A percentile compares a stretch with the other conserved stretches of the same genome.
Evolutionary conservation across 1,140 invertebrate species (phyloP).

Genomic region (Panulirus ornatus): DNA sequence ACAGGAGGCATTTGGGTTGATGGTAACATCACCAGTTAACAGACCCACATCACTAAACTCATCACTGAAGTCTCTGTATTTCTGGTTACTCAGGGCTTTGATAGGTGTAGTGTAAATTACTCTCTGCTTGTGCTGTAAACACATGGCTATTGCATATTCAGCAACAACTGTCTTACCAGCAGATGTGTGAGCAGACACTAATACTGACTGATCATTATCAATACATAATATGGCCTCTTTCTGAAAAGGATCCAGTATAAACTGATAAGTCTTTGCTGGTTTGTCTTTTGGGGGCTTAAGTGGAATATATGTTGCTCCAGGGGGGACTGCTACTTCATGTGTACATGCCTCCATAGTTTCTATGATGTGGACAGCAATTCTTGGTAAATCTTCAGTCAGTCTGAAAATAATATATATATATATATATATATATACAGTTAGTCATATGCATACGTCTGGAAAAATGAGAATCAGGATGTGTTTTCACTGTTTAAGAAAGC

Average conservation of each 20-base stretch:
- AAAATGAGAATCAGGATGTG: background rate
- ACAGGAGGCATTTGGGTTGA: constrained; percentile 97
- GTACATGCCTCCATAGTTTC: constrained; percentile 93
- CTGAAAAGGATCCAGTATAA: constrained; percentile 98
- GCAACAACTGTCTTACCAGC: constrained; percentile 99
- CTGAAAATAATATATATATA: constrained; percentile 25
- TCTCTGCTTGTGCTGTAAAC: constrained; percentile 86
- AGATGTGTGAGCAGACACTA: constrained; percentile 99
- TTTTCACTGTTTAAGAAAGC: constrained; percentile 1
- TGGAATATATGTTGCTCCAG: constrained; percentile 89
- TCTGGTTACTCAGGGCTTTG: constrained; percentile 99
- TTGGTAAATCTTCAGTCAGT: constrained; percentile 77
- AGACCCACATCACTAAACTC: constrained; percentile 99
- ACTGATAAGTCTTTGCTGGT: constrained; percentile 95
- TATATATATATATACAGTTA: background rate
- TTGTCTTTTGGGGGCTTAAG: constrained; percentile 81
- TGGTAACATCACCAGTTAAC: constrained; percentile 99
- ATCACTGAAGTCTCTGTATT: constrained; percentile 98
- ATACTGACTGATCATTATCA: constrained; percentile 97
- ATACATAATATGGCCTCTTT: constrained; percentile 98
- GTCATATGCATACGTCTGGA: background rate
- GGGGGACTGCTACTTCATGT: constrained; percentile 95
- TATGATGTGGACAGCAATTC: constrained; percentile 91
- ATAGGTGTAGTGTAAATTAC: constrained; percentile 99
- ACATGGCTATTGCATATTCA: constrained; percentile 89